phyloP scores from a whole-genome alignment of 2,888 invertebrate genomes.

The Apamea crenata region DNA sequence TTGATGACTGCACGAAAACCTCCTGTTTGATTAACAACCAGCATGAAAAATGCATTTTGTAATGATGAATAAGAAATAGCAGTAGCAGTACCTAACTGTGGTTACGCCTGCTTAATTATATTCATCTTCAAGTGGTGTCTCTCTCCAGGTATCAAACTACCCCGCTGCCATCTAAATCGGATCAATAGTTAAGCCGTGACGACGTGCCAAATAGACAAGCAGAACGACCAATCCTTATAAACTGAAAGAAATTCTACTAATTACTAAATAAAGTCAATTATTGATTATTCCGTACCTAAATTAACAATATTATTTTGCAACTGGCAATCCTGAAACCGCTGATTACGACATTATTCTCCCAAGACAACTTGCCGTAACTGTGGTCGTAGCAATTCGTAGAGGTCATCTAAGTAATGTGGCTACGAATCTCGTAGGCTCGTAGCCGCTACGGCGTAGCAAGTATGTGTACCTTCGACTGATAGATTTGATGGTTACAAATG shows the following conservation, averaged over 20 bases:
- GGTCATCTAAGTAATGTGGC: slow-evolving; percentile 49
- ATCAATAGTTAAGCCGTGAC: slow-evolving; percentile 23
- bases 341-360: neutral
- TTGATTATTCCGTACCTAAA: neutral
- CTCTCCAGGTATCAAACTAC: neutral
- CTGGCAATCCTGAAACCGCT: neutral
- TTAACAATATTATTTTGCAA: neutral
- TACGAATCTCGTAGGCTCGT: slow-evolving; percentile 31
- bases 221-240: neutral
- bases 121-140: neutral
- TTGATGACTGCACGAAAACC: no score
- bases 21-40: no score
- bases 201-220: neutral
- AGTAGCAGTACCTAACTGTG: neutral
- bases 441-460: slow-evolving; percentile 44
- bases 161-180: neutral
- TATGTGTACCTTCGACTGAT: neutral
- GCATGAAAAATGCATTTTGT: neutral
- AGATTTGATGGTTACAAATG: slow-evolving; percentile 4
- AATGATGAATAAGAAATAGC: neutral
- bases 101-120: no score
- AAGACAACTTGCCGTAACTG: slow-evolving; percentile 16
- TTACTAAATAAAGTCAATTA: neutral
- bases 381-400: slow-evolving; percentile 23
- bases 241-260: neutral